Base-by-base conservation (phyloP, 1,140 invertebrate genomes). In the Venustaconcha ellipsiformis region DNA sequence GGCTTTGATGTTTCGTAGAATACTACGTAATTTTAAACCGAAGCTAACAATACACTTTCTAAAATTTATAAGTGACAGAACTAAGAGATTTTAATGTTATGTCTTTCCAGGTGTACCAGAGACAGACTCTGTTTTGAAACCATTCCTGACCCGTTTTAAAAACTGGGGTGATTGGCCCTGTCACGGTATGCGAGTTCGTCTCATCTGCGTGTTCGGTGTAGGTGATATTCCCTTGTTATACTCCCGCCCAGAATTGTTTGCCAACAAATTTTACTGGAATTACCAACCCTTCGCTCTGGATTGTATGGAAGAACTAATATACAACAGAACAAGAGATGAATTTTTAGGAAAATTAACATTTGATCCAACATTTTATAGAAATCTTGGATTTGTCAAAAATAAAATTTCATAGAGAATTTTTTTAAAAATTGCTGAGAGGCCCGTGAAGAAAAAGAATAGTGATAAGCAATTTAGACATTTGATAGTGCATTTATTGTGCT, bases 121-220 rank as follows among this genome's bases (percentile, higher is more conserved):
- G 20, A 67, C 72, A 14, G 70, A 55, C 5, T 8, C 56, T 14
- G 17, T 23, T 59, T 23, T n/a, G 17, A 82, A 79, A 64, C 72
- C 75, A 23, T 80, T 73, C 48, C 23, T 80, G 37, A 68, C 76
- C 15, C 48, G 76, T 17, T 80, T 73, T 70, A 77, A 73, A 57
- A 80, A 78, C 30, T 78, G 79, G 72, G 79, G 75, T 3, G 55
- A 71, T 30, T 72, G 70, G 69, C 30, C 37, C 1, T 84, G 83
- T 64, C n/a, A 72, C 23, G 81, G 81, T 8, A 74, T 57, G 57
- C 62, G 64, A 0, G 78, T 84, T 5, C 66, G 82, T 18, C 68
- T 57, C 18, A 78, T 86, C 15, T 86, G 84, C 70, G 78, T 86
- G 15, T 76, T 81, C 57, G 78, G 79, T 14, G 62, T 80, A 20